Conservation (phyloP, 1,140 invertebrate genomes). For the Drosophila virilis region DNA sequence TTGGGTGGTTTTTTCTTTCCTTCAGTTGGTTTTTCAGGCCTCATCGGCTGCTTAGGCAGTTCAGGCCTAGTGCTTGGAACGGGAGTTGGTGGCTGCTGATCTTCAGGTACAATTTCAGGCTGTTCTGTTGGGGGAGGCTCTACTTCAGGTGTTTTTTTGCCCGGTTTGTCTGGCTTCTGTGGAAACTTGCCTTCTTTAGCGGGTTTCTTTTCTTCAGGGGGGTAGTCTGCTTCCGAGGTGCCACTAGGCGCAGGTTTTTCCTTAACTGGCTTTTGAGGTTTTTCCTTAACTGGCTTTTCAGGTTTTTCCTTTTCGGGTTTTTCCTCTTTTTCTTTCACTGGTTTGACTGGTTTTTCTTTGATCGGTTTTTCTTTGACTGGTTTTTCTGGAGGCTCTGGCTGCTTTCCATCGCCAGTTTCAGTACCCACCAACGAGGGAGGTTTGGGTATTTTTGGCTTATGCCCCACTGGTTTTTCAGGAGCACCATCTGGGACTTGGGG, state of each 20-base stretch:
- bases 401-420: too few species aligned
- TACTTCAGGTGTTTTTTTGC: background rate
- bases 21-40: background rate
- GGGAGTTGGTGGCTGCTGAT: background rate
- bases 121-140: background rate
- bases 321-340: background rate
- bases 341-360: background rate
- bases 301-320: background rate
- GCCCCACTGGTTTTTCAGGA: constrained; percentile 8
- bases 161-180: background rate
- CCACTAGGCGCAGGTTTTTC: too few species aligned
- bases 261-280: background rate
- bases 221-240: too few species aligned
- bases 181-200: background rate
- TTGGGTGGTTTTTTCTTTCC: background rate
- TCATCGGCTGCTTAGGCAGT: background rate
- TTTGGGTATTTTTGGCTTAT: background rate
- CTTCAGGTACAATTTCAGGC: background rate
- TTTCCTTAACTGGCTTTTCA: background rate
- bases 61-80: too few species aligned
- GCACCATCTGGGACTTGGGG: background rate
- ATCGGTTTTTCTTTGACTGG: background rate
- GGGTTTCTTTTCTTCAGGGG: too few species aligned
- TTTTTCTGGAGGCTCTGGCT: background rate
- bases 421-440: too few species aligned